These are phyloP conservation scores for Ligdia adustata DNA, from an alignment of 2,888 invertebrate species.

Conservation along the genomic window DNA sequence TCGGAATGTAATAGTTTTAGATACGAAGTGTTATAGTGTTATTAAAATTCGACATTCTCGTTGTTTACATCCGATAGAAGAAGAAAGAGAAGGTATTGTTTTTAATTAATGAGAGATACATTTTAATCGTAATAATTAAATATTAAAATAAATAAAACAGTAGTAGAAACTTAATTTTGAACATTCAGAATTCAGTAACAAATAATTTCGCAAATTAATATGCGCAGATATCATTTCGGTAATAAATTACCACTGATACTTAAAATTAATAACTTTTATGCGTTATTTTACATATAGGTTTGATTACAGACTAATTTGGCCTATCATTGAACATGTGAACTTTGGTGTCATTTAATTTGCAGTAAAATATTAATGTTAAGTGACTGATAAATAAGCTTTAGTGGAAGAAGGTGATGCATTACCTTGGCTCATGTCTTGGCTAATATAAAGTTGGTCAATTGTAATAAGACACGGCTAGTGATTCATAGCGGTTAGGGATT, in stretches of 20 bases:
- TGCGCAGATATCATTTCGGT: too few species aligned
- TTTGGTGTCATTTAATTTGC: conserved; percentile 11
- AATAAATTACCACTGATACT: too few species aligned
- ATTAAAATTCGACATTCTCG: conserved; percentile 69
- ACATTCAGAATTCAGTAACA: too few species aligned
- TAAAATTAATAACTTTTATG: too few species aligned
- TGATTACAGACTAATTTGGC: too few species aligned
- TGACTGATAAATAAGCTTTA: conserved; percentile 38
- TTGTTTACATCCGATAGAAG: conserved; percentile 67
- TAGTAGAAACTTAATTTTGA: too few species aligned
- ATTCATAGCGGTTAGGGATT: conserved; percentile 50
- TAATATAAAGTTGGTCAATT: conserved; percentile 60
- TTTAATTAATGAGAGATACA: too few species aligned
- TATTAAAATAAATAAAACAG: too few species aligned
- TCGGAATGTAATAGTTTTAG: conserved; percentile 60
- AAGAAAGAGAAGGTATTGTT: conserved; percentile 51
- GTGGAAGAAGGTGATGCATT: conserved; percentile 62
- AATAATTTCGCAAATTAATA: too few species aligned
- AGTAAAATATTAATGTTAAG: conserved; percentile 15
- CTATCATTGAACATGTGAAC: background rate
- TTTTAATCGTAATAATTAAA: too few species aligned
- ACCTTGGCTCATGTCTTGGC: conserved; percentile 51
- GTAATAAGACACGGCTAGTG: conserved; percentile 62
- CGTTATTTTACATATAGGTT: too few species aligned
- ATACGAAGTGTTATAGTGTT: conserved; percentile 64